Conservation (phyloP, 2,888 invertebrate species). For the Drosophila fungiperda region DNA sequence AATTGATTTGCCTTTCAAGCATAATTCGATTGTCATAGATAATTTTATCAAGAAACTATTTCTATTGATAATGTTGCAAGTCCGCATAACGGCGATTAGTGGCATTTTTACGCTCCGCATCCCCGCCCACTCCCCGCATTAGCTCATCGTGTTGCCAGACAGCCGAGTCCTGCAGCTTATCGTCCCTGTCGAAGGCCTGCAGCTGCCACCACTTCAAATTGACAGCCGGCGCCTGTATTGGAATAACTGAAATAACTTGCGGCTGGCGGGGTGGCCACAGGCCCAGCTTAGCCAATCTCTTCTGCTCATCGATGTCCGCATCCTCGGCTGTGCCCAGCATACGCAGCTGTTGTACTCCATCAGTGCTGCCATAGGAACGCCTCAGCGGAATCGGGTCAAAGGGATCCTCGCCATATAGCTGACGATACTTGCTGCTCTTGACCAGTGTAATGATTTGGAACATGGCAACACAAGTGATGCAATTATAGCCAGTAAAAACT, state of each 20-base stretch:
- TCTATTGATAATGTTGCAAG: slow-evolving; percentile 21
- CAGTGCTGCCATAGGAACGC: slow-evolving; percentile 17
- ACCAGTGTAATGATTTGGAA: slow-evolving; percentile 82
- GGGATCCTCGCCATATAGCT: slow-evolving; percentile 83
- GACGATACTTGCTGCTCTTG: slow-evolving; percentile 71
- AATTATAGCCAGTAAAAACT: slow-evolving; percentile 83
- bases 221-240: slow-evolving; percentile 43
- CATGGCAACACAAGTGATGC: slow-evolving; percentile 77
- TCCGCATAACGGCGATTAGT: slow-evolving; percentile 60
- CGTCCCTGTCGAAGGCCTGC: slow-evolving; percentile 59
- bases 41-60: slow-evolving; percentile 2
- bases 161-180: slow-evolving; percentile 47
- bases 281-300: slow-evolving; percentile 67
- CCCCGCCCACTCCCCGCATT: slow-evolving; percentile 56
- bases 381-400: slow-evolving; percentile 57
- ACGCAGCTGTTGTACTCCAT: slow-evolving; percentile 66
- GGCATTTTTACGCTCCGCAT: slow-evolving; percentile 61
- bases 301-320: slow-evolving; percentile 79
- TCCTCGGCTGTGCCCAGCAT: slow-evolving; percentile 73
- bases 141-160: slow-evolving; percentile 63
- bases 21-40: neutral
- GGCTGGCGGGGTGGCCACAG: slow-evolving; percentile 59
- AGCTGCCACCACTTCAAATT: slow-evolving; percentile 69
- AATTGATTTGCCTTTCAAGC: neutral
- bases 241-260: slow-evolving; percentile 67